phyloP scores from a whole-genome alignment of 2,888 invertebrate genomes.

The Dysmachus trigonus region DNA sequence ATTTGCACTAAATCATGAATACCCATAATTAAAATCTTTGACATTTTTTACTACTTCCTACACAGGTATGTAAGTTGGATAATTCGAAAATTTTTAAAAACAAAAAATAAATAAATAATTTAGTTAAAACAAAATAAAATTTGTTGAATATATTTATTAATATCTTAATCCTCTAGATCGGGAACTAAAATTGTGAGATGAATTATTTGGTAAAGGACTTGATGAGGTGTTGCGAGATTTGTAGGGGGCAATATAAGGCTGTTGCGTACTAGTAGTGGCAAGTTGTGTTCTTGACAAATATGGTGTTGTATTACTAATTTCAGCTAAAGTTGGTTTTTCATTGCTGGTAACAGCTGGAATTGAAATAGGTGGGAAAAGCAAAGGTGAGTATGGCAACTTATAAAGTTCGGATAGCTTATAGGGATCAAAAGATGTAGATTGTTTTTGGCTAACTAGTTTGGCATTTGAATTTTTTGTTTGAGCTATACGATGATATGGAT shows the following conservation, averaged over 20 bases:
- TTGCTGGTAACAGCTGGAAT: background rate
- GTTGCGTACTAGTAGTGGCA: background rate
- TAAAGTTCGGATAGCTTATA: background rate
- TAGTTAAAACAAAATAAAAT: background rate
- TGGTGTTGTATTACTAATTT: background rate
- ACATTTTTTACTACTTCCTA: too few relatives aligned
- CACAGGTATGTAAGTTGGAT: too few relatives aligned
- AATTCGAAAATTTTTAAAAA: too few relatives aligned
- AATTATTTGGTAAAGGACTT: background rate
- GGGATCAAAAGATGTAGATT: background rate
- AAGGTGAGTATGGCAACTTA: slow-evolving; percentile 8
- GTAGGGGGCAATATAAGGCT: slow-evolving; percentile 60
- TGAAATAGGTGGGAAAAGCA: background rate
- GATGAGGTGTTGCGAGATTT: slow-evolving; percentile 36
- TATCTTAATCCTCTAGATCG: slow-evolving; percentile 7
- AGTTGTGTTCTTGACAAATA: background rate
- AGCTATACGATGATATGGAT: background rate
- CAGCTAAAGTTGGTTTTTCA: background rate
- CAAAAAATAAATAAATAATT: background rate
- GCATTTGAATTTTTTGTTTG: background rate
- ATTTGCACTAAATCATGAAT: too few relatives aligned
- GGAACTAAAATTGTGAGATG: background rate
- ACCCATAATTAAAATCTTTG: too few relatives aligned
- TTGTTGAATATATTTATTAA: background rate
- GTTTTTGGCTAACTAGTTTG: background rate